Evolutionary conservation across 2,113 vertebrate genomes (phyloP).

Genomic region (Bos javanicus): DNA sequence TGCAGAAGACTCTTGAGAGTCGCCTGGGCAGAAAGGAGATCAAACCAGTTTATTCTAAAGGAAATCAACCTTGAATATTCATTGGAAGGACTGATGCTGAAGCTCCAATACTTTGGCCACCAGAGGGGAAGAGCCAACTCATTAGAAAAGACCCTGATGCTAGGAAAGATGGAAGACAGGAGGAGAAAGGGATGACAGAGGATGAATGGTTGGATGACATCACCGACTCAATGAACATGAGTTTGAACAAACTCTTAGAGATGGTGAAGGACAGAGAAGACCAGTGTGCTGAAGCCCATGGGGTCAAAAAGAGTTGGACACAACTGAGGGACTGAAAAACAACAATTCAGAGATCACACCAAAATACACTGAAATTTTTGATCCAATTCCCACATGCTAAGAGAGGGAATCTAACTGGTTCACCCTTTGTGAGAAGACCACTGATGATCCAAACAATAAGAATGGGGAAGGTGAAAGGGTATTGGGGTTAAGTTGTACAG

Average conservation of each 20-base stretch:
- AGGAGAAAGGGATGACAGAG: neutral
- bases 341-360: neutral
- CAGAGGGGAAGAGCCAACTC: neutral
- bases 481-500: neutral
- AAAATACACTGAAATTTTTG: neutral
- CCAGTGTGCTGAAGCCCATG: neutral
- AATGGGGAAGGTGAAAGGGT: rapidly evolving
- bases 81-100: neutral
- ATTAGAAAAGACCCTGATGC: neutral
- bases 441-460: neutral
- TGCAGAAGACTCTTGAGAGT: neutral
- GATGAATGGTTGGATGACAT: neutral
- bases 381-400: neutral
- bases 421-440: neutral
- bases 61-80: neutral
- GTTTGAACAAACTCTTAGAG: neutral
- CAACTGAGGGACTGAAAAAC: neutral
- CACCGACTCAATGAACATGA: neutral
- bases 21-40: neutral
- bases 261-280: neutral
- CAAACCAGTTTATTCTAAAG: neutral
- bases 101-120: neutral
- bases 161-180: neutral
- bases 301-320: neutral
- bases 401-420: neutral